These are phyloP conservation scores for Stigmatopora argus DNA, from an alignment of 2,113 vertebrate species.

Conservation along the genomic window DNA sequence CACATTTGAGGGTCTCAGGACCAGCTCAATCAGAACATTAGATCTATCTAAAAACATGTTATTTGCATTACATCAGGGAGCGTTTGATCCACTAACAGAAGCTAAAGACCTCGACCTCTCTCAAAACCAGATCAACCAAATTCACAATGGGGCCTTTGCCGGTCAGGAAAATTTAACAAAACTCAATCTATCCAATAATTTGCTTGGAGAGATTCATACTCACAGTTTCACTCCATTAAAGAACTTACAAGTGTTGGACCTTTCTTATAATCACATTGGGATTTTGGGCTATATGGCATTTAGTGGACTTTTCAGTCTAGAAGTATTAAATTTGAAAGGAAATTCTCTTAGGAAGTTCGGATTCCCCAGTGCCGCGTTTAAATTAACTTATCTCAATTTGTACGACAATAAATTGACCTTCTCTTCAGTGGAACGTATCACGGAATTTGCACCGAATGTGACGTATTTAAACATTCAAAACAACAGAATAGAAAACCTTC, in stretches of 20 bases:
- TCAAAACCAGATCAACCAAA: conserved; percentile 76
- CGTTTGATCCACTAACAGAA: conserved; percentile 68
- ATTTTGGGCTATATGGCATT: conserved; percentile 66
- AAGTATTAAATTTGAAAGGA: conserved; percentile 68
- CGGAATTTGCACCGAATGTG: conserved; percentile 16
- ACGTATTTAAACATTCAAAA: conserved; percentile 60
- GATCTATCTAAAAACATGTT: conserved; percentile 75
- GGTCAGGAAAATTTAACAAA: conserved; percentile 68
- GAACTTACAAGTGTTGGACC: conserved; percentile 65
- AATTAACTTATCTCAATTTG: conserved; percentile 54
- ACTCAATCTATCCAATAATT: conserved; percentile 80
- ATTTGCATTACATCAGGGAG: conserved; percentile 67
- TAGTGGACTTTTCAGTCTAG: conserved; percentile 57
- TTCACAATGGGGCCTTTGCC: conserved; percentile 70
- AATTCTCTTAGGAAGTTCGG: conserved; percentile 72
- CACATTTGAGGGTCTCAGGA: conserved; percentile 74
- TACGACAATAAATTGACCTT: conserved; percentile 68
- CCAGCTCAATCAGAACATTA: conserved; percentile 62
- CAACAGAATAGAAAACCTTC: conserved; percentile 72
- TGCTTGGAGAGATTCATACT: conserved; percentile 75
- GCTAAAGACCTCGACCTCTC: conserved; percentile 68
- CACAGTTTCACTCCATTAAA: conserved; percentile 71
- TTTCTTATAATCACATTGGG: conserved; percentile 83
- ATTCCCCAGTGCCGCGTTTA: conserved; percentile 56
- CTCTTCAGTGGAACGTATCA: conserved; percentile 18